Evolutionary conservation across 2,113 vertebrate genomes (phyloP).

Genomic region (Zootoca vivipara): DNA sequence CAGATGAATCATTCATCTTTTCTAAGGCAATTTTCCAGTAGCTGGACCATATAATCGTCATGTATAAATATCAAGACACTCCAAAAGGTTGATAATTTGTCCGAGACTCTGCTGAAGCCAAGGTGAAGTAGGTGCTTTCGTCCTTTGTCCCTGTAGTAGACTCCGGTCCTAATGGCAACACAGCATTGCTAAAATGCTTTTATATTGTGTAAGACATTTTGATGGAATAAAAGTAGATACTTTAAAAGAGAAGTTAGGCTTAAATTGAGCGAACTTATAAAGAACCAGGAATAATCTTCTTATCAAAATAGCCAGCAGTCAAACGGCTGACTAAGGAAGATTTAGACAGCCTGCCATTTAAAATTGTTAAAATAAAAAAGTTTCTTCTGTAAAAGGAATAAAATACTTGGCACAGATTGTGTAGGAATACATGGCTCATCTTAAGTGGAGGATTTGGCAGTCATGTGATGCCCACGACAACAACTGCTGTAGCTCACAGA

Average conservation of each 20-base stretch:
- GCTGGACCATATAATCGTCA: not conserved
- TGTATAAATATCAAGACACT: not conserved
- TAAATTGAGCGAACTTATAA: not conserved
- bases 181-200: not conserved
- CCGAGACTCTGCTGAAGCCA: not conserved
- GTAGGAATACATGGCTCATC: too few species aligned
- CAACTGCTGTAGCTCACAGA: not conserved
- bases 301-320: not conserved
- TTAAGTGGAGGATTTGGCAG: too few species aligned
- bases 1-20: not conserved
- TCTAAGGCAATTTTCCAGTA: not conserved
- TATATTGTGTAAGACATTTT: not conserved
- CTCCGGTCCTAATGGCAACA: not conserved
- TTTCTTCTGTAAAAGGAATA: not conserved
- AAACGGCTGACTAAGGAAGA: not conserved
- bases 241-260: not conserved
- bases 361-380: not conserved
- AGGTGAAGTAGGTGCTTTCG: not conserved
- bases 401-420: not conserved
- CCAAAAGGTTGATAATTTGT: not conserved
- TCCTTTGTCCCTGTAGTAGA: not conserved
- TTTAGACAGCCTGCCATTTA: not conserved
- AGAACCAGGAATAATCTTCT: not conserved
- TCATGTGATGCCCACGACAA: too few species aligned
- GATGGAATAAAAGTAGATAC: not conserved